phyloP scores from a whole-genome alignment of 2,888 invertebrate genomes.

The Eristalis tenax region DNA sequence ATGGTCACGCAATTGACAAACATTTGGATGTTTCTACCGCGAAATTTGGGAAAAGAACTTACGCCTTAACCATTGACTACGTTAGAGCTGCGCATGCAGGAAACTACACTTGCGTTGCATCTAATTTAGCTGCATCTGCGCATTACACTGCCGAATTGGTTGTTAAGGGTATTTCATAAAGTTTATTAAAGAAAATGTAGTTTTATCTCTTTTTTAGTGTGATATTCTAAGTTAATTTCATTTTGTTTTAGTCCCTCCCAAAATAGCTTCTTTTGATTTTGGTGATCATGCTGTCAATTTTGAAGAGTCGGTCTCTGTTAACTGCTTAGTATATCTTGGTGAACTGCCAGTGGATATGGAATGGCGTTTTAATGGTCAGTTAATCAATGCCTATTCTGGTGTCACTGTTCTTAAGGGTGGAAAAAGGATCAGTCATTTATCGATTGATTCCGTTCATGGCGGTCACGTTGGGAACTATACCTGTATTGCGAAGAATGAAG shows the following conservation, averaged over 20 bases:
- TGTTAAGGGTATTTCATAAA: constrained; percentile 81
- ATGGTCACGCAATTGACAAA: constrained; percentile 73
- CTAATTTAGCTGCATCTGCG: constrained; percentile 84
- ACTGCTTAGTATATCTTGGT: constrained; percentile 83
- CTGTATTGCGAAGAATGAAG: constrained; percentile 85
- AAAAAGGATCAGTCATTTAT: constrained; percentile 84
- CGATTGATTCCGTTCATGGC: constrained; percentile 85
- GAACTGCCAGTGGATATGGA: constrained; percentile 84
- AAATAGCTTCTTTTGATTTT: constrained; percentile 84
- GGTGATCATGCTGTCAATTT: constrained; percentile 80
- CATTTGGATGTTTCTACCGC: constrained; percentile 81
- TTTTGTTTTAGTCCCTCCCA: constrained; percentile 84
- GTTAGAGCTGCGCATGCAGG: constrained; percentile 85
- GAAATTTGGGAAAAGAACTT: constrained; percentile 83
- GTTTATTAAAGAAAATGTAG: not conserved
- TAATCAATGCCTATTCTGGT: constrained; percentile 73
- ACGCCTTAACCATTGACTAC: constrained; percentile 85
- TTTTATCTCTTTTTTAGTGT: not conserved
- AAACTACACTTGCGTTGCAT: constrained; percentile 85
- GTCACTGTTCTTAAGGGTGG: constrained; percentile 80
- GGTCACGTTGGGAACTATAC: constrained; percentile 86
- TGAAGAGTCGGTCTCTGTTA: constrained; percentile 83
- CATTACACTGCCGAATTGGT: constrained; percentile 83
- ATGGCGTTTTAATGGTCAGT: constrained; percentile 83
- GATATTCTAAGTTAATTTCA: constrained; percentile 72